Conservation (phyloP, 2,113 vertebrate genomes). For the Poecilia latipinna region DNA sequence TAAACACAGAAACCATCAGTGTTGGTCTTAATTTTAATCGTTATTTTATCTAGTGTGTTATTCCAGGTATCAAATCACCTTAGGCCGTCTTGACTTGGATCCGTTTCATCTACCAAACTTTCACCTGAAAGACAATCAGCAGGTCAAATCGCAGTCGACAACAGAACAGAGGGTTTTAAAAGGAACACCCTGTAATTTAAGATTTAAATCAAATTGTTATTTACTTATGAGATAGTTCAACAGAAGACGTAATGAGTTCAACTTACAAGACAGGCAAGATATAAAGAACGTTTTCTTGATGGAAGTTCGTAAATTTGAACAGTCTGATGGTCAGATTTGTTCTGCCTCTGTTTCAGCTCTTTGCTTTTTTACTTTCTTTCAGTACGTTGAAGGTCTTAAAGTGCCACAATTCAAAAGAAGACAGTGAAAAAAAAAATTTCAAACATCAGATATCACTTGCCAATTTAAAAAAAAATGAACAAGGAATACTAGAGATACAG, state of each 20-base stretch:
- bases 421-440: too few relatives aligned
- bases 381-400: background rate
- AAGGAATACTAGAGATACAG: background rate
- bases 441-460: background rate
- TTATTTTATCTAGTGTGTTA: background rate
- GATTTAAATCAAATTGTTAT: background rate
- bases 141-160: too few relatives aligned
- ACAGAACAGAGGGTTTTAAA: too few relatives aligned
- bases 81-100: too few relatives aligned
- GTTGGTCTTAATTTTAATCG: constrained; percentile 8
- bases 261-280: too few relatives aligned
- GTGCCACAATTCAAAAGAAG: background rate
- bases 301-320: too few relatives aligned
- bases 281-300: too few relatives aligned
- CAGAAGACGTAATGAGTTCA: too few relatives aligned
- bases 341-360: background rate
- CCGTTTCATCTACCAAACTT: too few relatives aligned
- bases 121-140: background rate
- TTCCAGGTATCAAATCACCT: background rate
- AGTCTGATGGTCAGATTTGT: too few relatives aligned
- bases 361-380: background rate
- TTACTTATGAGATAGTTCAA: too few relatives aligned
- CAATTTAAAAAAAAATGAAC: background rate
- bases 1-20: constrained; percentile 22
- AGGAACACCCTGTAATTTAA: background rate